A percentile compares a stretch with the other conserved stretches of the same genome.
Conservation (phyloP, 2,113 vertebrate species). For the Gymnogyps californianus region DNA sequence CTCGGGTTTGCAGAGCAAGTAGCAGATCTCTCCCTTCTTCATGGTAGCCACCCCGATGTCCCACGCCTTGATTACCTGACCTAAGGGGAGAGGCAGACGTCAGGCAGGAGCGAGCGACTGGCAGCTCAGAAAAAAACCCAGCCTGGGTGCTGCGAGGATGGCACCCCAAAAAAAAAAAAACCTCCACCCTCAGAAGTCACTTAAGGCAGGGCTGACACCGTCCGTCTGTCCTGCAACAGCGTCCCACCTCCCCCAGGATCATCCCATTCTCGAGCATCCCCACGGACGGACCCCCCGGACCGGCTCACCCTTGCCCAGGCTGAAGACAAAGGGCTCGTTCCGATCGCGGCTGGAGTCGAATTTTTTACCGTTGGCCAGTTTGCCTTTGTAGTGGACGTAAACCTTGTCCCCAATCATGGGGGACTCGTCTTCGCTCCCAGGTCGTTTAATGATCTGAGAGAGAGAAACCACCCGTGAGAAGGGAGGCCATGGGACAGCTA, state of each 20-base stretch:
- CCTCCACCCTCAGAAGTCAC: background rate
- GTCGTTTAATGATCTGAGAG: constrained; percentile 82
- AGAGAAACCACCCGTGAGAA: background rate
- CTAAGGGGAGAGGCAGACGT: constrained; percentile 65
- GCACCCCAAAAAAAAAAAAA: background rate
- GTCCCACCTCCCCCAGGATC: background rate
- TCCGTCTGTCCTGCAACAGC: background rate
- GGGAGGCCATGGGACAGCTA: background rate
- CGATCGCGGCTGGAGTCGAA: constrained; percentile 92
- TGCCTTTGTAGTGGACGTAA: constrained; percentile 93
- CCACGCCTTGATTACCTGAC: constrained; percentile 95
- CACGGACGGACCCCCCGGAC: accelerated
- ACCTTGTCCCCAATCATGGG: constrained; percentile 96
- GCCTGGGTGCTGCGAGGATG: background rate
- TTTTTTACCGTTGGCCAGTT: constrained; percentile 86
- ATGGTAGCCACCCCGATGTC: constrained; percentile 90
- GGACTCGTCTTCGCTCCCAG: constrained; percentile 77
- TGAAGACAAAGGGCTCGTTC: constrained; percentile 90
- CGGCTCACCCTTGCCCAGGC: constrained; percentile 83
- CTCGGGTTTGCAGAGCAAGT: constrained; percentile 87
- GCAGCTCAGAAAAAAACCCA: background rate
- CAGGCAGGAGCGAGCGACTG: background rate
- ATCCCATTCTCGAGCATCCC: background rate
- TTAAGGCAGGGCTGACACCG: background rate
- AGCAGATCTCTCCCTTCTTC: constrained; percentile 90